A percentile compares a stretch with the other conserved stretches of the same genome.
phyloP scores from a whole-genome alignment of 2,888 invertebrate species.

The Odontothrips loti region DNA sequence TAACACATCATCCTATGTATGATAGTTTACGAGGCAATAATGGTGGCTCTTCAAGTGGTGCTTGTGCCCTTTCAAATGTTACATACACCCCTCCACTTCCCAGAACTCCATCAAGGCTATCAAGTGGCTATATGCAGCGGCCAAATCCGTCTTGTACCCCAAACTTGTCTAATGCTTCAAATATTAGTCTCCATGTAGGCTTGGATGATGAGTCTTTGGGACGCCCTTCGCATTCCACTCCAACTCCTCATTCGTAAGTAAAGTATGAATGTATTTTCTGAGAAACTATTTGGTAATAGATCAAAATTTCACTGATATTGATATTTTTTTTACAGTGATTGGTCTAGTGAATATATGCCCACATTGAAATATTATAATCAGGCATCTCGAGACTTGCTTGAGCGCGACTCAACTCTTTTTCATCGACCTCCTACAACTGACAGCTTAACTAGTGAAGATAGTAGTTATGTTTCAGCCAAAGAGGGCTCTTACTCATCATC shows the following conservation, averaged over 20 bases:
- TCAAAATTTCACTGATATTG: neutral
- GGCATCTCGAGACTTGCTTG: neutral
- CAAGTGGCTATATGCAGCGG: neutral
- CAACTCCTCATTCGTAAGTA: slow-evolving; percentile 8
- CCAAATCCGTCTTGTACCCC: neutral
- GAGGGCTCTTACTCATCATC: slow-evolving; percentile 63
- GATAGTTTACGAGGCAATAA: neutral
- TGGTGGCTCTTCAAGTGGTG: neutral
- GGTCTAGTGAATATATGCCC: slow-evolving; percentile 7
- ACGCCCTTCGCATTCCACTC: neutral
- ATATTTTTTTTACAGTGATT: neutral
- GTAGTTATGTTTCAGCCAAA: slow-evolving; percentile 81
- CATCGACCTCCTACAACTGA: slow-evolving; percentile 70
- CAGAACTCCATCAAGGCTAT: neutral
- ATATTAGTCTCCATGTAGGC: neutral
- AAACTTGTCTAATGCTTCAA: neutral
- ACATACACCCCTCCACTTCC: neutral
- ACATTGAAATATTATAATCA: neutral
- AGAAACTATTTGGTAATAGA: neutral
- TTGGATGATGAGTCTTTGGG: neutral
- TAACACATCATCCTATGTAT: neutral
- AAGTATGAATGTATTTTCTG: neutral
- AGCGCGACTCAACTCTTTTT: slow-evolving; percentile 2
- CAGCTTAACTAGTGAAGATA: slow-evolving; percentile 79
- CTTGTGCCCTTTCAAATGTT: neutral